A percentile compares a stretch with the other conserved stretches of the same genome.
These are phyloP conservation scores for Erythrocercus mccallii DNA, from an alignment of 2,113 vertebrate species.

Conservation along the genomic window DNA sequence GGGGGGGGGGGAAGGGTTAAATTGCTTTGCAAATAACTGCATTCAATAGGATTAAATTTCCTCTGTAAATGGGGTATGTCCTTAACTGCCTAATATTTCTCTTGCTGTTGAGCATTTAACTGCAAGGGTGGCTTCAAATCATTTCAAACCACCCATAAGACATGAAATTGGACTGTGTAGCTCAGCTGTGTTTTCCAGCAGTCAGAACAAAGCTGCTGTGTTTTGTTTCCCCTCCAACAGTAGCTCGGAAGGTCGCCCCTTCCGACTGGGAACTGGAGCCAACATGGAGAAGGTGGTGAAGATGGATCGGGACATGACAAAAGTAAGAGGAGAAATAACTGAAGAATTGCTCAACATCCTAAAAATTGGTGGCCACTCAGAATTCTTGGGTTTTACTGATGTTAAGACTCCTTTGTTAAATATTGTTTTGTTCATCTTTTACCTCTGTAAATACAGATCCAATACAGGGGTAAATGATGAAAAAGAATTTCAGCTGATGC, in stretches of 20 bases:
- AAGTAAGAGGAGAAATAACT: slow-evolving; percentile 72
- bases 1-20: not conserved
- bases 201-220: not conserved
- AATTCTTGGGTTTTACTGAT: not conserved
- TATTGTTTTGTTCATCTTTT: not conserved
- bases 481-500: not conserved
- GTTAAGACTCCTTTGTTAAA: not conserved
- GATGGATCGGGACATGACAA: slow-evolving; percentile 99
- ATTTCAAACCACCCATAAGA: not conserved
- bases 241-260: slow-evolving; percentile 96
- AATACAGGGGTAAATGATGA: not conserved
- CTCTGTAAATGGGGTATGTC: not conserved
- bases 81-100: not conserved
- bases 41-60: not conserved
- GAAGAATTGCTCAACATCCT: not conserved
- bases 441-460: not conserved
- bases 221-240: slow-evolving; percentile 66
- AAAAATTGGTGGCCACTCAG: not conserved
- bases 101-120: not conserved
- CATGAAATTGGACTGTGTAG: not conserved
- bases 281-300: slow-evolving; percentile 99
- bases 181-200: not conserved
- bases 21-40: not conserved
- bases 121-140: not conserved
- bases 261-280: slow-evolving; percentile 94